Base-by-base conservation (phyloP, 64 coral and sea anemone genomes). In the Dendronephthya gigantea region DNA sequence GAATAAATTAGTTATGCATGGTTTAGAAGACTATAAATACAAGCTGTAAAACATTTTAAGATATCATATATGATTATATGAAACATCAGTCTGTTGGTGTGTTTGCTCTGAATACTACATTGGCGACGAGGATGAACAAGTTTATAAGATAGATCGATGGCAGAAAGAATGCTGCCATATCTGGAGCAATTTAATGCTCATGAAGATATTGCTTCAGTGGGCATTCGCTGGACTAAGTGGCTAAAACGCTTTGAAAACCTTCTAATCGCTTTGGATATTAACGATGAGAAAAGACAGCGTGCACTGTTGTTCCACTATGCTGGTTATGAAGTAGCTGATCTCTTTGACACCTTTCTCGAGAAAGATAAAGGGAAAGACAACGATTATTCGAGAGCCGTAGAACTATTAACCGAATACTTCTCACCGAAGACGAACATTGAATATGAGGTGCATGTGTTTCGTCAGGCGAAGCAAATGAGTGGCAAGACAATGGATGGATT, bases 221-320 rank as follows among this genome's bases (percentile, higher is more conserved):
- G 39, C 52, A 39, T 68, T 23, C 45, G 83, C 15, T 90, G 89
- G 83, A 40, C 7, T 15, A 85, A 90, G 74, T 86, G 83, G 83
- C 29, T 90, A 7, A 91, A 87, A 83, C 66, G 75, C 33, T 68
- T 91, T 30, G 41, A 86, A 50, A 83, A 69, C 39, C 83, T 35
- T 82, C 19, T 91, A 29, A 47, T 84, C 8, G 86, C 68, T 2
- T 82, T 55, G n/a, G 76, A 85, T 23, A 86, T 92, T 82, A 89
- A 22, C 0, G 87, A 92, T 39, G 89, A 87, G 68, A 87, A 69
- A 40, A 51, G 82, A 52, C 68, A 72, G 56, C 76, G 82, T 25
- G 90, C 90, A 83, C 10, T 92, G 10, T 59, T 92, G 17, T 40
- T 89, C 1, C 87, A 92, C 48, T 85, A 85, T 29, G 90, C 90